These are phyloP conservation scores for Chionis minor DNA, from an alignment of 2,113 vertebrate species.

Conservation along the genomic window DNA sequence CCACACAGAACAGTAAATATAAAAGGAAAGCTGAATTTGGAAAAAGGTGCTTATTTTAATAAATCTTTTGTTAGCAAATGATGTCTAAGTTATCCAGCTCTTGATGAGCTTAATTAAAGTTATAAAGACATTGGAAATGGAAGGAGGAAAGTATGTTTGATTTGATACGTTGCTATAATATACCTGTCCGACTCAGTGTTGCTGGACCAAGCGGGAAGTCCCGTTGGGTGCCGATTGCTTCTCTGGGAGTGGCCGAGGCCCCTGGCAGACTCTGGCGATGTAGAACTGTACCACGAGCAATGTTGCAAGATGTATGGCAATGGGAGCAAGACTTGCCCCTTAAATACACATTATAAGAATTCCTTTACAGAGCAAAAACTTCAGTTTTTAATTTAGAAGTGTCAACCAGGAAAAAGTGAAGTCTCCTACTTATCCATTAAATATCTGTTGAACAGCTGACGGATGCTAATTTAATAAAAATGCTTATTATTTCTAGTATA, in stretches of 20 bases:
- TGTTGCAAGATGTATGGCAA: neutral
- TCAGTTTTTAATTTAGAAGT: neutral
- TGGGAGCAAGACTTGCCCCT: neutral
- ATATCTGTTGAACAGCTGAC: neutral
- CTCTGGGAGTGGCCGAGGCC: neutral
- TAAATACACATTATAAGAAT: neutral
- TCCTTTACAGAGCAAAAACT: neutral
- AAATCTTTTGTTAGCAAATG: neutral
- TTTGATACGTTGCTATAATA: neutral
- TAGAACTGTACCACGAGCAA: rapidly evolving
- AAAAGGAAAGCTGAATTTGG: neutral
- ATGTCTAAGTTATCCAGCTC: neutral
- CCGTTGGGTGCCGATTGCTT: neutral
- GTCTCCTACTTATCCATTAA: neutral
- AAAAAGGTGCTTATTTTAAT: neutral
- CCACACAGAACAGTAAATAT: neutral
- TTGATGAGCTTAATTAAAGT: constrained; percentile 42
- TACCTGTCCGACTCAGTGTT: neutral
- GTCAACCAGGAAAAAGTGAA: neutral
- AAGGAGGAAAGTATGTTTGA: neutral
- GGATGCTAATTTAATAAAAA: neutral
- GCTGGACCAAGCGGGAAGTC: neutral
- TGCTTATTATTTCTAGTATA: neutral
- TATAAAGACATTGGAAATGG: neutral
- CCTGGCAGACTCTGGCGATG: neutral